Evolutionary conservation across 1,140 invertebrate genomes (phyloP).

Genomic region (Euglossa dilemma): DNA sequence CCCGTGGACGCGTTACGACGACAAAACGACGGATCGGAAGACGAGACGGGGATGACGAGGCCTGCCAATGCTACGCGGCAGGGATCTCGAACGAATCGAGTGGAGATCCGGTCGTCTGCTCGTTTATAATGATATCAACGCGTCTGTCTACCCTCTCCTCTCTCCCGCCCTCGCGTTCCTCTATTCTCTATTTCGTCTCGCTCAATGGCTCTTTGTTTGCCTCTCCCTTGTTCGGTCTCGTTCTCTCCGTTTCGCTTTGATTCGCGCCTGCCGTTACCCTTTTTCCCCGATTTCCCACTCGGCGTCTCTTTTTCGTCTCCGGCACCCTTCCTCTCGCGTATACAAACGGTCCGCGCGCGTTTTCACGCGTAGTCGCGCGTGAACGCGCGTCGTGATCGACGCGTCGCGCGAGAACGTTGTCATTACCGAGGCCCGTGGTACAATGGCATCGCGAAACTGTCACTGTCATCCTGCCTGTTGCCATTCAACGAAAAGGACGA

Average conservation of each 20-base stretch:
- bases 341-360: slow-evolving; percentile 40
- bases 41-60: slow-evolving; percentile 2
- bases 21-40: slow-evolving; percentile 63
- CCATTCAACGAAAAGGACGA: too few relatives aligned
- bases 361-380: slow-evolving; percentile 37
- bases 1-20: slow-evolving; percentile 64
- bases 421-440: slow-evolving; percentile 48
- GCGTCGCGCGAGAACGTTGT: slow-evolving; percentile 46
- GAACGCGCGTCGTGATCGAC: slow-evolving; percentile 30
- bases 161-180: not conserved
- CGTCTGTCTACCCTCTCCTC: slow-evolving; percentile 47
- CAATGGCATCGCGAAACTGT: slow-evolving; percentile 48
- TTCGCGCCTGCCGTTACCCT: slow-evolving; percentile 22
- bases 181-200: not conserved
- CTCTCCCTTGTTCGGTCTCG: not conserved
- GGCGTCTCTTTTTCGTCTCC: not conserved
- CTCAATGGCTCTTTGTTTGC: slow-evolving; percentile 30
- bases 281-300: slow-evolving; percentile 2
- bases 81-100: slow-evolving; percentile 74
- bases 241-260: slow-evolving; percentile 17
- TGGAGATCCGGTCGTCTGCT: slow-evolving; percentile 70
- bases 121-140: slow-evolving; percentile 75
- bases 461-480: not conserved
- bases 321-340: not conserved
- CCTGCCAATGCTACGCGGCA: slow-evolving; percentile 43